phyloP scores from a whole-genome alignment of 1,140 invertebrate species.

The Camponotus pennsylvanicus region DNA sequence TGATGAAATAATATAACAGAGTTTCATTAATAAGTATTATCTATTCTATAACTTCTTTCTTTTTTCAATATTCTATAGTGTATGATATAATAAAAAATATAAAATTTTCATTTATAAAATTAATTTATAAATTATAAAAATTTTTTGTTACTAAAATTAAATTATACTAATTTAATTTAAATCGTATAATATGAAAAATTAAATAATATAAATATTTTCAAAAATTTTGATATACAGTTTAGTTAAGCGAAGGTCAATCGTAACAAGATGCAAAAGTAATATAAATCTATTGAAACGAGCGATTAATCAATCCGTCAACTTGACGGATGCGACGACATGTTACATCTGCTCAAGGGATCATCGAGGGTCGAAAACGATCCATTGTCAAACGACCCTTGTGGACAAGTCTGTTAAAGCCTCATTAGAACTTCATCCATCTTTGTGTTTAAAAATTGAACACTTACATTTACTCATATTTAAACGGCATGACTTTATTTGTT shows the following conservation, averaged over 20 bases:
- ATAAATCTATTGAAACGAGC: constrained; percentile 64
- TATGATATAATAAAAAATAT: not conserved
- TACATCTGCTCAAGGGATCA: constrained; percentile 70
- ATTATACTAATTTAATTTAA: not conserved
- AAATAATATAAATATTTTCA: not conserved
- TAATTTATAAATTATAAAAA: too few relatives aligned
- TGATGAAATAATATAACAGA: not conserved
- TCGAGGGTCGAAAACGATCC: constrained; percentile 72
- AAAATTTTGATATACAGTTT: not conserved
- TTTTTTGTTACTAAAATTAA: not conserved
- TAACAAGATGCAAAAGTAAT: constrained; percentile 17
- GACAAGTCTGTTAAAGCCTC: constrained; percentile 79
- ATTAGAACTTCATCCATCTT: constrained; percentile 75
- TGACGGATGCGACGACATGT: constrained; percentile 36
- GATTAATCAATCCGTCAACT: constrained; percentile 76
- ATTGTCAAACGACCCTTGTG: constrained; percentile 75
- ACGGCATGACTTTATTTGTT: not conserved
- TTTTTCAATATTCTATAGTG: not conserved
- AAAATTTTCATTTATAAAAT: not conserved
- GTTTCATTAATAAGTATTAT: not conserved
- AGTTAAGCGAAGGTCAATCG: not conserved
- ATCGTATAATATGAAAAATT: not conserved
- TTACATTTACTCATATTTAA: not conserved
- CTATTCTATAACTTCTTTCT: too few relatives aligned
- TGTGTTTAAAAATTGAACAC: constrained; percentile 45